Evolutionary conservation across 2,113 vertebrate genomes (phyloP).

Genomic region (Rhadina sibilatrix): DNA sequence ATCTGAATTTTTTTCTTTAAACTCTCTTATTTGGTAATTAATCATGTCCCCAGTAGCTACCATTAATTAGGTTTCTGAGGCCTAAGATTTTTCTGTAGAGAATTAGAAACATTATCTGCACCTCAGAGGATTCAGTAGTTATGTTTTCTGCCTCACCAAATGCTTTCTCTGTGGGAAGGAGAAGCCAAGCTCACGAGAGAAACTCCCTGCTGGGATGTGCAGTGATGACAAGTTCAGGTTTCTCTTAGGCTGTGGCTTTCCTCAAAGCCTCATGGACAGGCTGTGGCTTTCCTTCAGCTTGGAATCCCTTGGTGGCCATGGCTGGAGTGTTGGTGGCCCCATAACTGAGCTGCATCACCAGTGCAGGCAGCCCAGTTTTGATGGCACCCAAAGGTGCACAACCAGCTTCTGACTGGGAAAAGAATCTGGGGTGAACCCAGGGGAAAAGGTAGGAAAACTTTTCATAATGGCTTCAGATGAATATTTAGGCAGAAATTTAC

Average conservation of each 20-base stretch:
- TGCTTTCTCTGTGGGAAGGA: background rate
- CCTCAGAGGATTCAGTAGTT: slow-evolving; percentile 1
- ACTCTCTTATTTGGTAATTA: slow-evolving; percentile 48
- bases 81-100: slow-evolving; percentile 8
- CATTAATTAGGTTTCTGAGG: slow-evolving; percentile 53
- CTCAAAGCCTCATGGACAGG: background rate
- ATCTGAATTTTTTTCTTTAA: slow-evolving; percentile 34
- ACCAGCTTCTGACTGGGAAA: background rate
- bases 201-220: background rate
- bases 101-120: background rate
- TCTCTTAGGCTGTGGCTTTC: background rate
- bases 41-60: slow-evolving; percentile 33
- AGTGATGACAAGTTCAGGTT: background rate
- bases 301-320: background rate
- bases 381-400: accelerated
- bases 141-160: background rate
- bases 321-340: background rate
- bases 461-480: background rate
- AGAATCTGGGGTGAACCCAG: background rate
- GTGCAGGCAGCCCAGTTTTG: background rate
- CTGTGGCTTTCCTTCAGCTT: background rate
- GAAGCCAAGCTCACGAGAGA: background rate
- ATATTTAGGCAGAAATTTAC: background rate
- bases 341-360: accelerated
- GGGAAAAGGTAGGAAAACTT: background rate